phyloP scores from a whole-genome alignment of 1,140 invertebrate genomes.

The Propsilocerus akamusi region DNA sequence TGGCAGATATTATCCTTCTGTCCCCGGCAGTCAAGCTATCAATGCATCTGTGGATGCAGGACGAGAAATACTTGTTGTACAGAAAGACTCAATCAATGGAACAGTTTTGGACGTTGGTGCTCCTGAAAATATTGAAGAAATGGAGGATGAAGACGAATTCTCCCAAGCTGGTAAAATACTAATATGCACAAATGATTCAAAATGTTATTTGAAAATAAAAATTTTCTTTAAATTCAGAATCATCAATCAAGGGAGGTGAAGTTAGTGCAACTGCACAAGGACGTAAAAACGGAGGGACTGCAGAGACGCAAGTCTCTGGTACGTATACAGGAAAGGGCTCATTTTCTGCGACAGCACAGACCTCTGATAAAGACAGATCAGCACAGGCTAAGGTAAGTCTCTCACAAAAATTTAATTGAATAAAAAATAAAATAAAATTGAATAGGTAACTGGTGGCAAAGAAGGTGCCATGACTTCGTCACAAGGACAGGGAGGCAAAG shows the following conservation, averaged over 20 bases:
- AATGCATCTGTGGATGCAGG: too few relatives aligned
- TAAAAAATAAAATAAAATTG: background rate
- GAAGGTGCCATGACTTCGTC: conserved; percentile 53
- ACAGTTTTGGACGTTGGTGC: background rate
- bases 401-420: background rate
- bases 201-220: background rate
- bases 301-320: conserved; percentile 62
- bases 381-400: conserved; percentile 38
- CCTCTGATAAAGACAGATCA: conserved; percentile 49
- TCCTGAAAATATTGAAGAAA: background rate
- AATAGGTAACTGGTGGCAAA: conserved; percentile 47
- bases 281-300: conserved; percentile 43
- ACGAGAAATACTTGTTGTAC: too few relatives aligned
- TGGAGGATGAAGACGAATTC: conserved; percentile 32
- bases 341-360: conserved; percentile 64
- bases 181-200: too few relatives aligned
- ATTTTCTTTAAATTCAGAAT: conserved; percentile 22
- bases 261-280: conserved; percentile 56
- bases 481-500: conserved; percentile 48
- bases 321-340: conserved; percentile 52
- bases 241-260: conserved; percentile 44
- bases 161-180: conserved; percentile 34
- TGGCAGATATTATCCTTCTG: too few relatives aligned
- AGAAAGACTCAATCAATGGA: background rate
- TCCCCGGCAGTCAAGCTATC: too few relatives aligned